Percentiles rank a stretch among this genome's conserved stretches.
phyloP scores from a whole-genome alignment of 2,888 invertebrate genomes.

The Lepidonotus clava region DNA sequence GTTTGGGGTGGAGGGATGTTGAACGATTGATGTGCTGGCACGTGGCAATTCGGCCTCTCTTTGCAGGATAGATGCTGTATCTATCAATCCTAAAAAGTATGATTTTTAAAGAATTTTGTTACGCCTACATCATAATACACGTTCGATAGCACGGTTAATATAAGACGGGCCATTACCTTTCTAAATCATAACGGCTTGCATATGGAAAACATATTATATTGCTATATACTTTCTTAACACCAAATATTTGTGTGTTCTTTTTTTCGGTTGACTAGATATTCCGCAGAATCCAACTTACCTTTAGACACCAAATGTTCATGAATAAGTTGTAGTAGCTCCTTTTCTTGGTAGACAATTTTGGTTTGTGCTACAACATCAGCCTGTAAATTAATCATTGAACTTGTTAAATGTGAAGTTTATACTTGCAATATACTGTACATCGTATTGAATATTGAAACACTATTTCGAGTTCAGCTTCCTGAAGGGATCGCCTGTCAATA shows the following conservation, averaged over 20 bases:
- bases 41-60: slow-evolving; percentile 85
- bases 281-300: slow-evolving; percentile 79
- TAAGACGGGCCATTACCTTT: no score
- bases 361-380: slow-evolving; percentile 98
- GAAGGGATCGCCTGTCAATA: background rate
- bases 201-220: no score
- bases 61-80: slow-evolving; percentile 88
- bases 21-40: slow-evolving; percentile 64
- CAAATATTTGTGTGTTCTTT: no score
- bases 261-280: no score
- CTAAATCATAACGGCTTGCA: no score
- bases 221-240: no score
- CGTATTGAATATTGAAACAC: no score
- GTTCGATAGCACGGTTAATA: no score
- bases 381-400: slow-evolving; percentile 72
- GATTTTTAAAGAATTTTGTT: no score
- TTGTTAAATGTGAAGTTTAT: no score
- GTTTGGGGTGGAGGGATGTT: slow-evolving; percentile 65
- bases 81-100: slow-evolving; percentile 80
- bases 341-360: slow-evolving; percentile 95
- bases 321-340: slow-evolving; percentile 94
- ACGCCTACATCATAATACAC: no score
- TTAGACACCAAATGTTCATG: slow-evolving; percentile 91
- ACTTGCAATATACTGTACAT: no score
- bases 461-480: background rate